Percentiles rank a stretch among this genome's conserved stretches.
Evolutionary conservation across 2,888 invertebrate species (phyloP).

Genomic region (Eristalis intricaria): DNA sequence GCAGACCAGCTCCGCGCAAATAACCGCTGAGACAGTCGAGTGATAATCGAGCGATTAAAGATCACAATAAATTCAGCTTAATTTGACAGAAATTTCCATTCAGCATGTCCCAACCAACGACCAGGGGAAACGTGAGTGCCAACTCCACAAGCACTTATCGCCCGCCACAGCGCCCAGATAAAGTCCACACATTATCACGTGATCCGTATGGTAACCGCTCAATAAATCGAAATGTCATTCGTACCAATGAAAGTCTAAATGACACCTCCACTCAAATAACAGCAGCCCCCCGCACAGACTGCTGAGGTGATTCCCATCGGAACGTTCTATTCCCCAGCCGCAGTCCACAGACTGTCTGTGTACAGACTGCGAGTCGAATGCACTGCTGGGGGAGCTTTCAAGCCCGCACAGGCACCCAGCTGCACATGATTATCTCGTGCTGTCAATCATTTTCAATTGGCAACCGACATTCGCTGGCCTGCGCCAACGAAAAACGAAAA

Average conservation of each 20-base stretch:
- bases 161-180: not conserved
- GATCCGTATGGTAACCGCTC: not conserved
- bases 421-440: constrained; percentile 39
- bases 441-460: constrained; percentile 25
- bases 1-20: no score
- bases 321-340: not conserved
- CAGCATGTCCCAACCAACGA: not conserved
- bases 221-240: not conserved
- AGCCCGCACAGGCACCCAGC: not conserved
- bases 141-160: not conserved
- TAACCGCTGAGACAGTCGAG: not conserved
- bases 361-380: not conserved
- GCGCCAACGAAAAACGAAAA: not conserved
- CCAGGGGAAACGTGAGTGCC: not conserved
- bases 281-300: not conserved
- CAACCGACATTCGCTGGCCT: not conserved
- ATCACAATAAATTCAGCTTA: not conserved
- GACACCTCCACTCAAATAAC: not conserved
- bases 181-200: not conserved
- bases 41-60: not conserved
- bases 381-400: constrained; percentile 6
- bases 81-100: not conserved
- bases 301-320: not conserved
- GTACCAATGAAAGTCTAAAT: not conserved
- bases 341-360: not conserved